Evolutionary conservation across 2,888 invertebrate species (phyloP).

Genomic region (Xanthorhoe spadicearia): DNA sequence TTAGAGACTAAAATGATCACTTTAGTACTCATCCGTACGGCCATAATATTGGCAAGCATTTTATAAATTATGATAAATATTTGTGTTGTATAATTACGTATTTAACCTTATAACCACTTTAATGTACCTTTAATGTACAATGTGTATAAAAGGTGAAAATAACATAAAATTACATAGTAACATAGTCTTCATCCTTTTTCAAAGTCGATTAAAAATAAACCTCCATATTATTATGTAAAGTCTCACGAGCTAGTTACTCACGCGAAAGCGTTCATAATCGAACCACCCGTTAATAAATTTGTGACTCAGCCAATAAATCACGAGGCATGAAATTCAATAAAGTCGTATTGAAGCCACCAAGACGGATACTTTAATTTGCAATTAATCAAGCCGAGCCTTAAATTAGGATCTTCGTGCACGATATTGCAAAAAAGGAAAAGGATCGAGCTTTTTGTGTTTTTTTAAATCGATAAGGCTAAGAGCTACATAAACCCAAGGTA

Average conservation of each 20-base stretch:
- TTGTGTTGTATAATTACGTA: too few species aligned
- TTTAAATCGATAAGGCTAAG: slow-evolving; percentile 7
- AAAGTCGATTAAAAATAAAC: background rate
- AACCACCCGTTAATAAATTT: slow-evolving; percentile 70
- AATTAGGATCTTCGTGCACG: slow-evolving; percentile 75
- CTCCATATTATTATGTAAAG: background rate
- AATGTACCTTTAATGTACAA: too few species aligned
- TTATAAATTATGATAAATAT: too few species aligned
- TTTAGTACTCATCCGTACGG: too few species aligned
- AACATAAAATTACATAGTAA: too few species aligned
- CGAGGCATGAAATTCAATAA: slow-evolving; percentile 81
- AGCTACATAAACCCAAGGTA: background rate
- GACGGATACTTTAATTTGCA: slow-evolving; percentile 81
- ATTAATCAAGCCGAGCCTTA: slow-evolving; percentile 77
- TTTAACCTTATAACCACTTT: too few species aligned
- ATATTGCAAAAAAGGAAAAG: slow-evolving; percentile 57
- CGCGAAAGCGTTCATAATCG: slow-evolving; percentile 57
- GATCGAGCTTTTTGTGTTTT: slow-evolving; percentile 9
- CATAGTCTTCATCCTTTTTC: too few species aligned
- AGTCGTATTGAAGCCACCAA: slow-evolving; percentile 75
- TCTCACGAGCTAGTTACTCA: slow-evolving; percentile 19
- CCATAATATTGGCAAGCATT: too few species aligned
- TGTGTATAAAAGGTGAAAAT: too few species aligned
- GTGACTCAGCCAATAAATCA: slow-evolving; percentile 77
- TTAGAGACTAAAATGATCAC: too few species aligned